Evolutionary conservation across 2,113 vertebrate genomes (phyloP).

Genomic region (Origma solitaria): DNA sequence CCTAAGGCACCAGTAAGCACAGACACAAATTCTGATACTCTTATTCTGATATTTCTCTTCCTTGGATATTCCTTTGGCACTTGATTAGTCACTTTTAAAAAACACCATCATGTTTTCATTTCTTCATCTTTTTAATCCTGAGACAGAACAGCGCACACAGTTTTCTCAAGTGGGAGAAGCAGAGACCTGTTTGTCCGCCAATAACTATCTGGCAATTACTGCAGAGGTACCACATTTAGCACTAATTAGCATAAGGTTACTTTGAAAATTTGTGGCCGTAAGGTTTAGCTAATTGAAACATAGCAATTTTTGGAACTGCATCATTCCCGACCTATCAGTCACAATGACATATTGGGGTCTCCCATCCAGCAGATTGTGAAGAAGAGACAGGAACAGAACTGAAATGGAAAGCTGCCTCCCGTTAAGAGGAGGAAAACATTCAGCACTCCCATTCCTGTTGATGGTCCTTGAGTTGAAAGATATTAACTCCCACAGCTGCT

Average conservation of each 20-base stretch:
- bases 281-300: background rate
- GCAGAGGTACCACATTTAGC: background rate
- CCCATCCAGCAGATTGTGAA: background rate
- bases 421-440: background rate
- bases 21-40: background rate
- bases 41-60: background rate
- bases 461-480: background rate
- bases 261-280: background rate
- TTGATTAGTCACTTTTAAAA: background rate
- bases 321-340: background rate
- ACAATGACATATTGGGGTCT: background rate
- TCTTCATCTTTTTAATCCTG: background rate
- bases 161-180: background rate
- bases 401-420: background rate
- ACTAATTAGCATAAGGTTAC: background rate
- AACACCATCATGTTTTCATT: background rate
- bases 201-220: background rate
- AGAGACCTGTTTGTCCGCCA: background rate
- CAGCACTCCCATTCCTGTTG: background rate
- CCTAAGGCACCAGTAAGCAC: background rate
- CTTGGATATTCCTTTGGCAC: background rate
- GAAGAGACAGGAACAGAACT: background rate
- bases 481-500: background rate
- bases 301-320: background rate
- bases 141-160: background rate